Evolutionary conservation across 1,140 invertebrate genomes (phyloP), one percentile per base, ranked within the genome.

Genomic region (Physella acuta): DNA sequence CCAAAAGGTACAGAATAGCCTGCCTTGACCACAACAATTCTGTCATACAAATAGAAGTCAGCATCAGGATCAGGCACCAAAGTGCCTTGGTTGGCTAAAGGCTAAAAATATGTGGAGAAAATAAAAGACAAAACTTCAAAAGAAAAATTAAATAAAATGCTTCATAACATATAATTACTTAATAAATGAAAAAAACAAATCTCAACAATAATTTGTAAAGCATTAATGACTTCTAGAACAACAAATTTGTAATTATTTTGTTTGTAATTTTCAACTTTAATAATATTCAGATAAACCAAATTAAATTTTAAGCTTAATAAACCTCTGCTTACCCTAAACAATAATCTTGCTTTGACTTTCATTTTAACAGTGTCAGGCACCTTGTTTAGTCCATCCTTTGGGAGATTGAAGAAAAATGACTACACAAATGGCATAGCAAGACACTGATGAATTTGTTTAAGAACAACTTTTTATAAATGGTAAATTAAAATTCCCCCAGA

Each of bases 1-100:
- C 94, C 94, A 20, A 93, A 83, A 0, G 94, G 94, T 11, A 94
- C 92, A 1, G 89, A 88, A 75, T 90, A 92, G 58, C 89, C 88
- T 55, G 90, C 88, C 39, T 90, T 87, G 0, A 92, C 88, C 75
- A 91, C 90, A 1, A 96, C 89, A 49, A 98, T 90, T 65, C 95
- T 88, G 81, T 98, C 94, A 73, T 93, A 91, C 52, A 98, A 76
- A 71, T 87, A 75, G 80, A 89, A 91, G 3, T 87, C 87, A 0
- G 90, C 88, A 20, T 82, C 85, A 0, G 88, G 84, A 85, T 95
- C 93, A 0, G 92, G 90, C 1, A 88, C 73, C 53, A 82, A 31
- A 3, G 72, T 69, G 4, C 78, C 75, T 63, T 78, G 76, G 20
- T 74, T 76, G 1, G 73, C 55, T 20, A 81, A 36, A 2, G 83